phyloP scores from a whole-genome alignment of 2,797 vertebrate species.

The Phoeniculus purpureus region DNA sequence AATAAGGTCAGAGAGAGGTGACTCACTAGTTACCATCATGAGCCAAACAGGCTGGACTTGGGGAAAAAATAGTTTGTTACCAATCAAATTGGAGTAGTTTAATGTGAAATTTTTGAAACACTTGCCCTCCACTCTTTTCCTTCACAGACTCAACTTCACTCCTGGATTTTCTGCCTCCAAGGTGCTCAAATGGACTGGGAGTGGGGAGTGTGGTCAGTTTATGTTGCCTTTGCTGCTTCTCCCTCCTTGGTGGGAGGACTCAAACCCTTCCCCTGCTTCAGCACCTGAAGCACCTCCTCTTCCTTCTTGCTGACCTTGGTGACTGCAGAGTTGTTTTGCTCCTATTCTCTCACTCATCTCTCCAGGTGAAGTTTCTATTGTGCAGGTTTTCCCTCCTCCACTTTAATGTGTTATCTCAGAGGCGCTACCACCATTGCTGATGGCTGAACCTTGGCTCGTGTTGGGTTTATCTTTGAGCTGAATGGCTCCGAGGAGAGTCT shows the following conservation, averaged over 20 bases:
- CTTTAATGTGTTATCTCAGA: not conserved
- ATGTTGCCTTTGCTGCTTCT: not conserved
- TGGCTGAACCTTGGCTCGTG: not conserved
- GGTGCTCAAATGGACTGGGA: not conserved
- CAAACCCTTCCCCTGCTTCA: too few relatives aligned
- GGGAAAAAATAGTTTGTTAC: not conserved
- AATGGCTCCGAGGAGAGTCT: not conserved
- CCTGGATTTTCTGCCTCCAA: not conserved
- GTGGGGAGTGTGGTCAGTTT: too few relatives aligned
- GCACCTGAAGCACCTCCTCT: not conserved
- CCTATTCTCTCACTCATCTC: not conserved
- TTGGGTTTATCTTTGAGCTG: not conserved
- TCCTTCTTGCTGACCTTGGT: not conserved
- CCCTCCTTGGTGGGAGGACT: not conserved
- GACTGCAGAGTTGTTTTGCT: not conserved
- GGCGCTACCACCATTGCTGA: rapidly evolving
- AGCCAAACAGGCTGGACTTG: not conserved
- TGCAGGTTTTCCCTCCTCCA: not conserved
- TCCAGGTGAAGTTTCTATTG: not conserved
- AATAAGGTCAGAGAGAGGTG: not conserved
- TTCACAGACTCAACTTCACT: too few relatives aligned
- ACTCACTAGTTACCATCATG: not conserved
- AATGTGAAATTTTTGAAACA: not conserved
- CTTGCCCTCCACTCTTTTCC: not conserved
- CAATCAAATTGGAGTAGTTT: not conserved